phyloP scores from a whole-genome alignment of 2,113 vertebrate genomes.

The Zosterops hypoxanthus region DNA sequence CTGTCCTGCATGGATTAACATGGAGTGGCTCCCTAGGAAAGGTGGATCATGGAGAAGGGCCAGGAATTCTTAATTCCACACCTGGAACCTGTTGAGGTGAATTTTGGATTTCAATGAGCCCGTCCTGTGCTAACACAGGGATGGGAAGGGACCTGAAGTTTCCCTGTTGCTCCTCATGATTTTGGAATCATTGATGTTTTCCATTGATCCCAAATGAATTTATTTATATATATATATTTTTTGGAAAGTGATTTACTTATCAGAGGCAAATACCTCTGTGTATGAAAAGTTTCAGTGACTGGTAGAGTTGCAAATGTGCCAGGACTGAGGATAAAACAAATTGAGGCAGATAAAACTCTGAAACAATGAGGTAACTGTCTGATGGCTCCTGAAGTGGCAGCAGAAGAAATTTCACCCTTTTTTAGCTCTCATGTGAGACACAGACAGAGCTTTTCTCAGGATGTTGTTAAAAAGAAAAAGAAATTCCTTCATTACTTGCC shows the following conservation, averaged over 20 bases:
- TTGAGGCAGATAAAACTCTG: background rate
- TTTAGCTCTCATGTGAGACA: background rate
- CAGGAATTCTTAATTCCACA: background rate
- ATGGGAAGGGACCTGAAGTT: background rate
- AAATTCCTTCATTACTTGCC: background rate
- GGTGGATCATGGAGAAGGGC: background rate
- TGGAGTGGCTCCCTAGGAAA: background rate
- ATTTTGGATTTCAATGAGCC: fast-evolving
- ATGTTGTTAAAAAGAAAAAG: background rate
- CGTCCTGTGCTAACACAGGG: background rate
- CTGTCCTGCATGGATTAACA: background rate
- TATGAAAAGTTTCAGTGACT: background rate
- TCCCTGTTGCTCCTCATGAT: fast-evolving
- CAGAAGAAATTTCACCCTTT: background rate
- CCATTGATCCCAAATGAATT: background rate
- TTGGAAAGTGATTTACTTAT: background rate
- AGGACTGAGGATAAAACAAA: background rate
- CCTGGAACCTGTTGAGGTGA: background rate
- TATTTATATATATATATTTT: too few relatives aligned
- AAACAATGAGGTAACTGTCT: background rate
- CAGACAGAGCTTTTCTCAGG: background rate
- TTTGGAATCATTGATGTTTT: background rate
- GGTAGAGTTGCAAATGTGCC: background rate
- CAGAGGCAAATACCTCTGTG: background rate
- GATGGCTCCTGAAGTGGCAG: background rate